Conservation (phyloP, 2,113 vertebrate genomes). For the Oncorhynchus nerka region DNA sequence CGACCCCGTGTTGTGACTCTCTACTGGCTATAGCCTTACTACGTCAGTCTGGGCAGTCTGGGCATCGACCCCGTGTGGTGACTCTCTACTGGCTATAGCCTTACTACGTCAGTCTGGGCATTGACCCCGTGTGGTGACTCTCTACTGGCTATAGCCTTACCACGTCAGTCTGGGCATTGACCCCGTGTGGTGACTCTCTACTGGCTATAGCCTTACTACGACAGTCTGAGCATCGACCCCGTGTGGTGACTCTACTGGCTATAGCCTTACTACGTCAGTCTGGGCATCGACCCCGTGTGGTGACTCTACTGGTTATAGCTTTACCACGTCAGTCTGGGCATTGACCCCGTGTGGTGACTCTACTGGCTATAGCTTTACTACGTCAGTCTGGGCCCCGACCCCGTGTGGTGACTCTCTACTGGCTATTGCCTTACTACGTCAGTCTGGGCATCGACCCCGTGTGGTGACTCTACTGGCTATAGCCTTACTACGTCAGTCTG, state of each 20-base stretch:
- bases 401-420: no score
- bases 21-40: slow-evolving; percentile 53
- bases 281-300: no score
- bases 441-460: no score
- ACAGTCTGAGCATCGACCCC: slow-evolving; percentile 26
- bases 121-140: slow-evolving; percentile 3
- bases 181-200: slow-evolving; percentile 36
- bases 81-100: slow-evolving; percentile 60
- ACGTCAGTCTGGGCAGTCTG: slow-evolving; percentile 55
- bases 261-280: slow-evolving; percentile 35
- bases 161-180: slow-evolving; percentile 40
- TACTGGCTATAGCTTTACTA: no score
- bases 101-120: slow-evolving; percentile 40
- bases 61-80: no score
- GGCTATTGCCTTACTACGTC: no score
- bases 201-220: slow-evolving; percentile 54
- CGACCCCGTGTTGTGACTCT: slow-evolving; percentile 21
- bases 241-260: slow-evolving; percentile 45
- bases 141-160: slow-evolving; percentile 56
- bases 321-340: no score
- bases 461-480: no score
- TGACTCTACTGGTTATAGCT: no score
- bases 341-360: no score
- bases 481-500: no score
- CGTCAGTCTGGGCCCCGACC: no score